phyloP scores from a whole-genome alignment of 2,888 invertebrate genomes.

The Tillus elongatus region DNA sequence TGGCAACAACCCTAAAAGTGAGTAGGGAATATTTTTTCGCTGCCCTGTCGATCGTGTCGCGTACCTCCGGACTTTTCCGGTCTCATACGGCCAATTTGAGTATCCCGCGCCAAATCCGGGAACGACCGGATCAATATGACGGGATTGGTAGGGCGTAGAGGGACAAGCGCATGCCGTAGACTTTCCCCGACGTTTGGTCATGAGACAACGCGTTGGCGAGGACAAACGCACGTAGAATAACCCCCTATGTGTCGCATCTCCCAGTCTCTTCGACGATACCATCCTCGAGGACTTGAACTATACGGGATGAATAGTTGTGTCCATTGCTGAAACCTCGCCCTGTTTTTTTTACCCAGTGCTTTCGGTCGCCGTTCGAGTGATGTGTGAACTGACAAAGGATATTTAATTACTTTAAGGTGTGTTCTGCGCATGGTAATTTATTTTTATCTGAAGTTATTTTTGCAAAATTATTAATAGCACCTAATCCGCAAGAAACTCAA shows the following conservation, averaged over 20 bases:
- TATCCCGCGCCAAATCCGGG: slow-evolving; percentile 38
- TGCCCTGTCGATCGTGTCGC: no score
- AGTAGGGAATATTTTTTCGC: no score
- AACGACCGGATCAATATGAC: slow-evolving; percentile 38
- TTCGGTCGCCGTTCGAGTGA: no score
- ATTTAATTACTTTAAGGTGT: slow-evolving; percentile 33
- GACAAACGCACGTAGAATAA: neutral
- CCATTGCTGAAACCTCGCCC: no score
- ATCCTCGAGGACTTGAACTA: no score
- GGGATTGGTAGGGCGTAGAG: slow-evolving; percentile 21
- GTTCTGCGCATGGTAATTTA: slow-evolving; percentile 33
- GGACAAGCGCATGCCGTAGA: neutral
- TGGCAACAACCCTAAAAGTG: no score
- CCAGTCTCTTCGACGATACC: no score
- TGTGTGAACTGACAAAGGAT: slow-evolving; percentile 25
- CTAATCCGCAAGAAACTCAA: no score
- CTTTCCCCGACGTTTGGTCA: neutral
- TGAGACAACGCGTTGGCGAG: neutral
- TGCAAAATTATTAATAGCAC: slow-evolving; percentile 8
- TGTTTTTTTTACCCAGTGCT: no score
- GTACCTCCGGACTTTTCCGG: slow-evolving; percentile 20
- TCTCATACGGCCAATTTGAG: slow-evolving; percentile 28
- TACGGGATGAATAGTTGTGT: no score
- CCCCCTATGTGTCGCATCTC: slow-evolving; percentile 10
- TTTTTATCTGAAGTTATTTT: slow-evolving; percentile 22